Percentiles rank a stretch among this genome's conserved stretches.
Evolutionary conservation across 2,888 invertebrate species (phyloP).

Genomic region (Phoenoteleia sp.): DNA sequence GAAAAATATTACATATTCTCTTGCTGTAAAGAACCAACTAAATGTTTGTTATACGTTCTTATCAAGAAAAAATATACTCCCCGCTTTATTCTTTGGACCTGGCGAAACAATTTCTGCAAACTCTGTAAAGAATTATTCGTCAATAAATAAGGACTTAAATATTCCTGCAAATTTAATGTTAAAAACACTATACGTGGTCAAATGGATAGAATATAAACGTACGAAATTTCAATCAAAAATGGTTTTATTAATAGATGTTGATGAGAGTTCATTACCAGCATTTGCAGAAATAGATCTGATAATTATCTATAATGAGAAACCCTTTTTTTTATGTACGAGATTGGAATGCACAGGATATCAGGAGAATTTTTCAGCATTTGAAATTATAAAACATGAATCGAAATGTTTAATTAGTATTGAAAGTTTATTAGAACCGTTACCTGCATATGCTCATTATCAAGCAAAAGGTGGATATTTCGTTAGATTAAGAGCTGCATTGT

Average conservation of each 20-base stretch:
- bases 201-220: constrained; percentile 3
- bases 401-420: not conserved
- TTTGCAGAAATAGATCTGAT: not conserved
- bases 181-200: too few species aligned
- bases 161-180: too few species aligned
- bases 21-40: not conserved
- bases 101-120: too few species aligned
- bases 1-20: constrained; percentile 3
- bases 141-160: not conserved
- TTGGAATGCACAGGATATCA: not conserved
- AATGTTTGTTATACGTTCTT: not conserved
- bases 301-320: not conserved
- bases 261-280: not conserved
- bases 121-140: too few species aligned
- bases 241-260: not conserved
- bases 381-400: not conserved
- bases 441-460: too few species aligned
- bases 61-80: not conserved
- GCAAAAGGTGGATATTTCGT: too few species aligned
- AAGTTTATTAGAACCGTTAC: too few species aligned
- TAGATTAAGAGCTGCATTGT: too few species aligned
- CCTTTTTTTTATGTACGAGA: not conserved
- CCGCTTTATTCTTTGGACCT: too few species aligned
- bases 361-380: not conserved
- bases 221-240: not conserved